A percentile compares a stretch with the other conserved stretches of the same genome.
Evolutionary conservation across 2,888 invertebrate genomes (phyloP).

Genomic region (Mythimna pallens): DNA sequence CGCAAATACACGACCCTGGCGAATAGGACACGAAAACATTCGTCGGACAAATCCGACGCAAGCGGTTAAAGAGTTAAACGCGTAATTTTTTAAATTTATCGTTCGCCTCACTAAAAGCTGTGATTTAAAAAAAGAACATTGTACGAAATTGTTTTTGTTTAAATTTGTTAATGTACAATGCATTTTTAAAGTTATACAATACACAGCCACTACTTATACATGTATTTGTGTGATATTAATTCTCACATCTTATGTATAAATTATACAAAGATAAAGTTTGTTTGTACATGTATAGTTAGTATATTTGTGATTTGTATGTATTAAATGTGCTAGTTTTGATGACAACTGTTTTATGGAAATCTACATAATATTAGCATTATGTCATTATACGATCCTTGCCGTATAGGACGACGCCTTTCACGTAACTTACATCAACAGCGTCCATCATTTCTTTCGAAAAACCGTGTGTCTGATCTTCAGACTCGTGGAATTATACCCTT

Average conservation of each 20-base stretch:
- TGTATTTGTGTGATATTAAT: constrained; percentile 30
- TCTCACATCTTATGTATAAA: constrained; percentile 19
- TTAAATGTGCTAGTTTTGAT: constrained; percentile 9
- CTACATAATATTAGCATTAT: background rate
- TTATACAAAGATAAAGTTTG: constrained; percentile 7
- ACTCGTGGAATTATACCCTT: background rate
- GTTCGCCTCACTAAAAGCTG: constrained; percentile 51
- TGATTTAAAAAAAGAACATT: constrained; percentile 28
- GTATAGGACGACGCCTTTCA: background rate
- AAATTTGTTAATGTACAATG: constrained; percentile 31
- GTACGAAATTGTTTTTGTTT: constrained; percentile 40
- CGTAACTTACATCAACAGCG: background rate
- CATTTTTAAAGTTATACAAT: constrained; percentile 51
- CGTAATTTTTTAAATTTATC: background rate
- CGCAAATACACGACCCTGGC: too few species aligned
- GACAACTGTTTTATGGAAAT: constrained; percentile 2
- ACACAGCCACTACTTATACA: constrained; percentile 20
- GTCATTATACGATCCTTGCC: background rate
- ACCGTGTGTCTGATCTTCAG: background rate
- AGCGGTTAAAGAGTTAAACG: background rate
- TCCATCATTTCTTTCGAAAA: background rate
- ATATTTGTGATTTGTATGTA: constrained; percentile 34
- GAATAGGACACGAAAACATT: too few species aligned
- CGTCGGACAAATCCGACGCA: too few species aligned
- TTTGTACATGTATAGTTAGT: constrained; percentile 28